A percentile compares a stretch with the other conserved stretches of the same genome.
phyloP scores from a whole-genome alignment of 2,797 vertebrate species.

The Danio tinwini region DNA sequence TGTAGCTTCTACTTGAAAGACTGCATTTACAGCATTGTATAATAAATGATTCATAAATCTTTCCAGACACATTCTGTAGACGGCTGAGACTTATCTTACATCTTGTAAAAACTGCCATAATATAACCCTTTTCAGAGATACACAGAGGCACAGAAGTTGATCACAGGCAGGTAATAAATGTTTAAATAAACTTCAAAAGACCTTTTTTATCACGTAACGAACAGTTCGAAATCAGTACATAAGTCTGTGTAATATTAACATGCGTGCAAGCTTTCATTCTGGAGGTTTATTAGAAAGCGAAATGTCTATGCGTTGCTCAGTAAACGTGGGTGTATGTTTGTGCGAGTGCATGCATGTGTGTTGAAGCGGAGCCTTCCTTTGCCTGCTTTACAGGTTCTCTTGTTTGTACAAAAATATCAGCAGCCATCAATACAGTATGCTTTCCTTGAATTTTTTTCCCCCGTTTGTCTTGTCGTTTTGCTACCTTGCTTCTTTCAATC shows the following conservation, averaged over 20 bases:
- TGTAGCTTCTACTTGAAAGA: too few relatives aligned
- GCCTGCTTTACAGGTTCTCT: neutral
- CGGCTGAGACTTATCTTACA: too few relatives aligned
- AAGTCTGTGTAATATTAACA: neutral
- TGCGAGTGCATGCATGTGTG: neutral
- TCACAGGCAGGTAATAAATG: neutral
- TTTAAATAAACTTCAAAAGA: neutral
- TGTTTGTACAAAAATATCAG: neutral
- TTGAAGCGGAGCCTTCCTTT: slow-evolving; percentile 13
- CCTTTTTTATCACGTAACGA: neutral
- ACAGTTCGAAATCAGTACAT: neutral
- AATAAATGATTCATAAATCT: too few relatives aligned
- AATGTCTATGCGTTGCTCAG: neutral
- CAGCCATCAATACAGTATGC: neutral
- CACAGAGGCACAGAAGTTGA: neutral
- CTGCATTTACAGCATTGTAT: too few relatives aligned
- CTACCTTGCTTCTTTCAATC: slow-evolving; percentile 10
- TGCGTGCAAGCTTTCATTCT: neutral
- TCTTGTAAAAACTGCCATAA: too few relatives aligned
- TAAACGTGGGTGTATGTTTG: neutral
- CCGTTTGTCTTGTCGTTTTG: neutral
- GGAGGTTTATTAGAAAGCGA: slow-evolving; percentile 2
- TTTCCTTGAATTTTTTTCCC: neutral
- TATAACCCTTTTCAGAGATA: neutral
- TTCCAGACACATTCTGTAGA: too few relatives aligned